Base-by-base conservation (phyloP, 2,888 invertebrate species). In the Heteromyza rotundicornis region DNA sequence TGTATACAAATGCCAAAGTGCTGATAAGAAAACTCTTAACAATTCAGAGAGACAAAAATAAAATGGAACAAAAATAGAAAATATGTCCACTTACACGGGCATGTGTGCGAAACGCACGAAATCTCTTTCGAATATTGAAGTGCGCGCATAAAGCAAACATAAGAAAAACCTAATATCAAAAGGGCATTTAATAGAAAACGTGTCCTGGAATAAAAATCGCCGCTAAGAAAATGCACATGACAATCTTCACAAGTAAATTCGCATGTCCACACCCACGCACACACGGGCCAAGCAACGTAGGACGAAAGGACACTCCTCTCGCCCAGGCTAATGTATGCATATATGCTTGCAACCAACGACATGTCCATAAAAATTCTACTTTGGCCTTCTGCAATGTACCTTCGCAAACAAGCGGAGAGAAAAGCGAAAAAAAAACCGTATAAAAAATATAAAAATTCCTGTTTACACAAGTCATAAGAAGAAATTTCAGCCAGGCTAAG, bases 211-310 rank as follows among this genome's bases (percentile, higher is more conserved):
- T 79, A 80, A 79, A 77, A 79, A 77, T 78, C 71, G 70, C 71
- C 80, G 77, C 80, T 79, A 80, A 79, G 79, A 75, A 80, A 78
- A 76, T 79, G 78, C 74, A 75, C 73, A 75, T 73, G 78, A 79
- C 75, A 70, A 65, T 69, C 65, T 63, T 53, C 16, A 24, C 24
- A 50, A 50, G 50, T 19, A 22, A 10, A n/a, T 12, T 2, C 16
- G 12, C n/a, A 32, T 53, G 49, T 27, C 58, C 47, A 54, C 54
- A 57, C 61, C 51, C 16, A 52, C 24, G 36, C 51, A 24, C 52
- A 22, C 17, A 20, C 57, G 19, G 8, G 10, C 40, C 27, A 49
- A 53, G 12, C 47, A 10, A 20, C 40, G 24, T 52, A 10, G 27
- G 17, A 32, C 8, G 16, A 24, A 24, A n/a, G 23, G 49, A 19